Evolutionary conservation across 2,113 vertebrate species (phyloP).

Genomic region (Origma solitaria): DNA sequence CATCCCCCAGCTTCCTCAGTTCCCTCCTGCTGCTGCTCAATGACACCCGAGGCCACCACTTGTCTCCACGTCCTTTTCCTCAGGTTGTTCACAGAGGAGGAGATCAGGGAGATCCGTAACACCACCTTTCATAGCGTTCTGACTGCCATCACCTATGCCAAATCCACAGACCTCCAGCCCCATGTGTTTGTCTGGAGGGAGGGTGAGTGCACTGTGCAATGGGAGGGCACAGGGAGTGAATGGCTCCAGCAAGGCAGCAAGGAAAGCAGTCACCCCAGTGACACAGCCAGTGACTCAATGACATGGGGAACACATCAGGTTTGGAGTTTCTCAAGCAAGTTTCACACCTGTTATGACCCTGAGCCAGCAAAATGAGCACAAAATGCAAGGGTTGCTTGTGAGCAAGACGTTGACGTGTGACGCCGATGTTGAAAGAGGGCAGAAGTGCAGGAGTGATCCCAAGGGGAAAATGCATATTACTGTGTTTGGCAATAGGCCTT

Average conservation of each 20-base stretch:
- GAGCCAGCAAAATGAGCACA: background rate
- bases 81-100: constrained; percentile 84
- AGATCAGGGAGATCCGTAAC: constrained; percentile 73
- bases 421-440: background rate
- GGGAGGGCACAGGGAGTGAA: background rate
- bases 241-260: background rate
- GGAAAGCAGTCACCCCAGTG: background rate
- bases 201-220: constrained; percentile 62
- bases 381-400: background rate
- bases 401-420: fast-evolving
- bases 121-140: constrained; percentile 78
- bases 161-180: constrained; percentile 64
- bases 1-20: background rate
- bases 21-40: background rate
- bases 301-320: background rate
- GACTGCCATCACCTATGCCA: constrained; percentile 51
- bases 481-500: background rate
- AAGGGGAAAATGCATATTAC: background rate
- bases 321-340: background rate
- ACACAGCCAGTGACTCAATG: background rate
- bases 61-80: background rate
- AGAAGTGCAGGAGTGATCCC: background rate
- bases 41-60: background rate
- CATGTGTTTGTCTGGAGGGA: constrained; percentile 79
- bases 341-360: background rate